These are phyloP conservation scores for Odontomyia ornata DNA, from an alignment of 2,888 invertebrate genomes.

Conservation along the genomic window DNA sequence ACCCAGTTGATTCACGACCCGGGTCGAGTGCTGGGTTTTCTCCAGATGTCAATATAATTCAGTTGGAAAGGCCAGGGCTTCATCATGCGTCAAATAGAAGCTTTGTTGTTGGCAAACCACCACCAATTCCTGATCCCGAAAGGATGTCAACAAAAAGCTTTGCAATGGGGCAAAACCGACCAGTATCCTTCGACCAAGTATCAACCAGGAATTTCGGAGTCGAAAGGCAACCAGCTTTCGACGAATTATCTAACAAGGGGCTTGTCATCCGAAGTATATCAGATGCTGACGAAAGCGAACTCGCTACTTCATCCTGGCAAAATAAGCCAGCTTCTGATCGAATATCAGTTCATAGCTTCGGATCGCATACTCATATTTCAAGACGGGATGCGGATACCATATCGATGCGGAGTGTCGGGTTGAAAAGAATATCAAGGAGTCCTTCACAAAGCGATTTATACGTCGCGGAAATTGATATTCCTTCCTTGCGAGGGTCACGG, in stretches of 20 bases:
- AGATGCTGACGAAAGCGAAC: conserved; percentile 54
- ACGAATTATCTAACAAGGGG: conserved; percentile 57
- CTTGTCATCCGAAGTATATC: conserved; percentile 61
- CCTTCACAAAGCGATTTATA: conserved; percentile 61
- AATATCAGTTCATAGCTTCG: conserved; percentile 56
- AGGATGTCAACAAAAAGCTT: conserved; percentile 54
- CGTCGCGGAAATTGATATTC: conserved; percentile 62
- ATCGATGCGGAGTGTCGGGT: conserved; percentile 60
- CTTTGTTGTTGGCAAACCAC: conserved; percentile 52
- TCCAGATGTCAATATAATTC: conserved; percentile 60
- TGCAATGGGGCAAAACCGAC: conserved; percentile 51
- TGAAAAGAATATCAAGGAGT: conserved; percentile 60
- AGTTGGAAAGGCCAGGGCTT: conserved; percentile 50
- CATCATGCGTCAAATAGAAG: conserved; percentile 56
- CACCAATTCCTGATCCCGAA: conserved; percentile 53
- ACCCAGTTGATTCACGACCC: conserved; percentile 72
- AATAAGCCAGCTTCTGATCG: conserved; percentile 53
- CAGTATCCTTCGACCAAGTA: conserved; percentile 48
- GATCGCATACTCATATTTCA: conserved; percentile 42
- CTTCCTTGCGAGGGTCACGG: conserved; percentile 48
- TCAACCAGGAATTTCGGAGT: conserved; percentile 51
- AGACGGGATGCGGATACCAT: conserved; percentile 57
- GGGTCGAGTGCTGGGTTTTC: conserved; percentile 68
- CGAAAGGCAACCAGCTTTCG: conserved; percentile 57
- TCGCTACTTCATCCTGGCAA: conserved; percentile 50